Evolutionary conservation across 2,888 invertebrate species (phyloP), one percentile per base, ranked within the genome.

Genomic region (Apomyelois bistriatella): DNA sequence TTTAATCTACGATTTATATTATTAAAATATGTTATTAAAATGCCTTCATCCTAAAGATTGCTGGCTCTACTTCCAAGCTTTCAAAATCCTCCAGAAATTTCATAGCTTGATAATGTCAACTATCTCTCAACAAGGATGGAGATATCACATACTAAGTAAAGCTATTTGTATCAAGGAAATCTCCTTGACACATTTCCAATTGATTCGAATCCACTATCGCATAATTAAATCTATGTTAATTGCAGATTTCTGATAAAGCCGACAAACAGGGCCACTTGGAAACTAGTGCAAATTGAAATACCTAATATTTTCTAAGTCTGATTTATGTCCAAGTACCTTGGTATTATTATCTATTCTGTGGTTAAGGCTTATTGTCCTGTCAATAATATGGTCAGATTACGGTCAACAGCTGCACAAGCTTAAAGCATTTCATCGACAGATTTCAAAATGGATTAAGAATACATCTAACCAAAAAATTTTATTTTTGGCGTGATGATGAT

Each of bases 151-250:
- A 22, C 22, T 22, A 22, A 22, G 22, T 22, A 22, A 22, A 22
- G 22, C 22, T 22, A 22, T 22, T 22, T 22, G 5, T 22, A 22
- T 22, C 22, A 35, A 32, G 46, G 28, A 46, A 46, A 43, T 30
- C 46, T 9, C 46, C 46, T 46, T 46, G 46, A 32, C 46, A 46
- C 32, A 46, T 32, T 46, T 32, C 15, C 46, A 32, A 46, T 46
- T 32, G n/a, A 46, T 46, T 46, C 32, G 16, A 32, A 13, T 32
- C 32, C 32, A 46, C 35, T 46, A 46, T 46, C 35, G 46, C 16
- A 8, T 32, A 46, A 46, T 35, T 46, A 35, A 35, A 46, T 46
- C 46, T 35, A 46, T 46, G 46, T 16, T 46, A 46, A 46, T 46
- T 46, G 46, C 32, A 32, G 13, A 43, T 43, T 43, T 43, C 12